These are phyloP conservation scores for Chrysochloris asiatica DNA, from an alignment of 2,113 vertebrate species.

Conservation along the genomic window DNA sequence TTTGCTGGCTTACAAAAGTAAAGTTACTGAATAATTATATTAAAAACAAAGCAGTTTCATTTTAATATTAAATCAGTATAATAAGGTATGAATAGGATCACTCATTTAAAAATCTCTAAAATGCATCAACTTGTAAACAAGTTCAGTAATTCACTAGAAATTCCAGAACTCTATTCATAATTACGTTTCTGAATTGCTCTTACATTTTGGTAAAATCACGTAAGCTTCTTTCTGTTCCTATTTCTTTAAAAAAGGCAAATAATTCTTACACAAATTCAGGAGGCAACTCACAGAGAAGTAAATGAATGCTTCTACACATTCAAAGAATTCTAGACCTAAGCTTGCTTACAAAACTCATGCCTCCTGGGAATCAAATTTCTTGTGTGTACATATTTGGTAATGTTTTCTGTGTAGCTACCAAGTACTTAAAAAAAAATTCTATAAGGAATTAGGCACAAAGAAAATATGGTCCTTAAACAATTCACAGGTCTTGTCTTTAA, in stretches of 20 bases:
- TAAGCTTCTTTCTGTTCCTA: constrained; percentile 32
- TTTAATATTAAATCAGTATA: neutral
- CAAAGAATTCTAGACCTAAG: constrained; percentile 33
- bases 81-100: neutral
- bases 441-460: neutral
- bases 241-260: constrained; percentile 55
- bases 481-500: neutral
- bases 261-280: constrained; percentile 50
- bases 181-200: neutral
- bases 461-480: neutral
- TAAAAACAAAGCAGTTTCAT: neutral
- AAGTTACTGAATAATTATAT: neutral
- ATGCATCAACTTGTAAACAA: no score
- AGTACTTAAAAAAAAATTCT: neutral
- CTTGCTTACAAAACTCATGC: constrained; percentile 2
- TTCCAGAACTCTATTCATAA: neutral
- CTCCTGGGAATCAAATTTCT: constrained; percentile 42
- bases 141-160: neutral
- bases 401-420: neutral
- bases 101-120: no score
- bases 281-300: neutral
- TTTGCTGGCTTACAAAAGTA: neutral
- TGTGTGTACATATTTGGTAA: neutral
- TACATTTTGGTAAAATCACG: constrained; percentile 36
- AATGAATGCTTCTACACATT: constrained; percentile 47